A percentile compares a stretch with the other conserved stretches of the same genome.
phyloP scores from a whole-genome alignment of 2,888 invertebrate species.

The Embidobia sp. region DNA sequence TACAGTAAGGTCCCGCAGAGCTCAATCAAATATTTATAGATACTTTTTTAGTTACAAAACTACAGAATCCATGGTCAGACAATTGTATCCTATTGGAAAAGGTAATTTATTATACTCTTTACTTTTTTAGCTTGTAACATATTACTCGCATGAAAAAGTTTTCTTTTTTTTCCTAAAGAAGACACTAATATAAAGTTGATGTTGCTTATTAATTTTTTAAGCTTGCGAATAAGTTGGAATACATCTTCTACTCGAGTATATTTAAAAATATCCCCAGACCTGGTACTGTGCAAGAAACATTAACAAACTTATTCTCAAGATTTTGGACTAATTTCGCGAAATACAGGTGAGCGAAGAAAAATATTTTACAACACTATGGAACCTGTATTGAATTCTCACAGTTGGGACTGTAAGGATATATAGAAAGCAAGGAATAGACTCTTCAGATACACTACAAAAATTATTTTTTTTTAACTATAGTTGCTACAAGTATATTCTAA shows the following conservation, averaged over 20 bases:
- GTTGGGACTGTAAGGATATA: too few relatives aligned
- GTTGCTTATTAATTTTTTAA: too few relatives aligned
- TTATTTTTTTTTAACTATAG: too few relatives aligned
- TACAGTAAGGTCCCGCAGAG: slow-evolving; percentile 66
- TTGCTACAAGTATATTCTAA: too few relatives aligned
- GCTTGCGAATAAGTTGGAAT: slow-evolving; percentile 82
- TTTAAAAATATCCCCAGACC: slow-evolving; percentile 75
- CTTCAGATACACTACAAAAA: too few relatives aligned
- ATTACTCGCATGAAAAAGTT: too few relatives aligned
- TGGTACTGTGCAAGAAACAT: slow-evolving; percentile 74
- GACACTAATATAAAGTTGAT: too few relatives aligned
- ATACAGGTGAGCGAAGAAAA: slow-evolving; percentile 77
- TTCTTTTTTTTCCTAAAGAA: not conserved
- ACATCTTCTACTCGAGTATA: slow-evolving; percentile 79
- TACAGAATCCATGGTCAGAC: not conserved
- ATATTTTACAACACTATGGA: too few relatives aligned
- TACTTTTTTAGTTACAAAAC: slow-evolving; percentile 71
- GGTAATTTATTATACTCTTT: slow-evolving; percentile 3
- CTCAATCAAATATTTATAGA: slow-evolving; percentile 72
- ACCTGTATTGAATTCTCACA: too few relatives aligned
- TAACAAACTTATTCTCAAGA: slow-evolving; percentile 79
- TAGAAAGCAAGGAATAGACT: too few relatives aligned
- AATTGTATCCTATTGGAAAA: not conserved
- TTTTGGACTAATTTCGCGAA: slow-evolving; percentile 82
- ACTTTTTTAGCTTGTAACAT: not conserved